Evolutionary conservation across 2,113 vertebrate genomes (phyloP).

Genomic region (Phalacrocorax brasilianus): DNA sequence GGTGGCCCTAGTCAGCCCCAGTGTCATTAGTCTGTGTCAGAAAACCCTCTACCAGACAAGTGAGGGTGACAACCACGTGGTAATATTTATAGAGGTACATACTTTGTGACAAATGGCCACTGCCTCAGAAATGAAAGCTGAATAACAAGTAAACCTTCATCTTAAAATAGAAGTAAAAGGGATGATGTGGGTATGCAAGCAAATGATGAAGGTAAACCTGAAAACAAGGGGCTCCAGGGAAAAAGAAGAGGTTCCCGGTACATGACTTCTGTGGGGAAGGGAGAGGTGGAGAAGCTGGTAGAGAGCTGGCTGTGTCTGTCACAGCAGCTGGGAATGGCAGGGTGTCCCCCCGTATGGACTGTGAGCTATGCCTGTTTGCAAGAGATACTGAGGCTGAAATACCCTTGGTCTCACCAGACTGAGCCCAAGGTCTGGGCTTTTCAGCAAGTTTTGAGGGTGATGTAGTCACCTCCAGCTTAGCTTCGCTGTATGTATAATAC

Average conservation of each 20-base stretch:
- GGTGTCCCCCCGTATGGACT: background rate
- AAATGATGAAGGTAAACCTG: background rate
- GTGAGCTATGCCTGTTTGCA: background rate
- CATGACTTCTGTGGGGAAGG: background rate
- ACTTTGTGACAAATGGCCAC: background rate
- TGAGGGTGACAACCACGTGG: background rate
- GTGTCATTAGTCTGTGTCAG: background rate
- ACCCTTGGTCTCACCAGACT: background rate
- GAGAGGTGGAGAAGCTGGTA: background rate
- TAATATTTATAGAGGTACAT: background rate
- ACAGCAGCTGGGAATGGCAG: background rate
- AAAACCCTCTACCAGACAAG: background rate
- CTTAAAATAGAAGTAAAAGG: background rate
- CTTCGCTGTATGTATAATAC: background rate
- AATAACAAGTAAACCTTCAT: background rate
- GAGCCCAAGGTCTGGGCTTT: background rate
- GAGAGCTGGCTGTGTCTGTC: background rate
- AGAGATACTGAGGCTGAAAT: background rate
- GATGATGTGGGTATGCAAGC: rapidly evolving
- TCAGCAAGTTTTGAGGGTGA: background rate
- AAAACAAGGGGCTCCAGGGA: background rate
- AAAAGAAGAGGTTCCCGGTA: background rate
- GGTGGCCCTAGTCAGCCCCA: background rate
- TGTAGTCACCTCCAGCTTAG: background rate
- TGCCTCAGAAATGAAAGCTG: background rate